phyloP scores from a whole-genome alignment of 2,113 vertebrate genomes.

The Rattus rattus region DNA sequence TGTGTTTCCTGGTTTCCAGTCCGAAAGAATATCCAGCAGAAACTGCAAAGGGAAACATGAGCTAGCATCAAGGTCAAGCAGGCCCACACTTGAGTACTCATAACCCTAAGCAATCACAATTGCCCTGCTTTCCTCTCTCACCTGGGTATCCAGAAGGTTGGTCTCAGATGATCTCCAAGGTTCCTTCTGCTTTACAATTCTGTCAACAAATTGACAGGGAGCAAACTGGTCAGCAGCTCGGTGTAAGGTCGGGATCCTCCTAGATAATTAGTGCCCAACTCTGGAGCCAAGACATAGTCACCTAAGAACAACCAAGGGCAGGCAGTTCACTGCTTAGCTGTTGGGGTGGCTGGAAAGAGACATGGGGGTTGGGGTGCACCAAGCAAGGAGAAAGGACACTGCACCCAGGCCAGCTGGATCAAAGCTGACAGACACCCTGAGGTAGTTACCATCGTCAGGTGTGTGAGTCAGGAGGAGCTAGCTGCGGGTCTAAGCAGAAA shows the following conservation, averaged over 20 bases:
- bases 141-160: conserved; percentile 49
- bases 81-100: not conserved
- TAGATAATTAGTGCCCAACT: not conserved
- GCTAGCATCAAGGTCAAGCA: not conserved
- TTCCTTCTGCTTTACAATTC: conserved; percentile 73
- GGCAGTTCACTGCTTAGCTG: not conserved
- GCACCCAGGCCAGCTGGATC: not conserved
- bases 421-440: not conserved
- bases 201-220: not conserved
- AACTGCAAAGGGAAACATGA: not conserved
- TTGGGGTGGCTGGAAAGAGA: not conserved
- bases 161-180: conserved; percentile 72
- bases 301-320: not conserved
- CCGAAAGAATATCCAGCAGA: not conserved
- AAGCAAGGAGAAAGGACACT: not conserved
- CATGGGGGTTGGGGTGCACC: accelerated
- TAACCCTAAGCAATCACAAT: not conserved
- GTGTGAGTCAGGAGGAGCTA: not conserved
- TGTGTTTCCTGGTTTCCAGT: not conserved
- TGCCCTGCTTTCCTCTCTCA: not conserved
- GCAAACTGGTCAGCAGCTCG: not conserved
- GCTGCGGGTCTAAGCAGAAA: conserved; percentile 43
- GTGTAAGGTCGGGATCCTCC: not conserved
- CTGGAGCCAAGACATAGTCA: not conserved
- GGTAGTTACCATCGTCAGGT: not conserved